These are phyloP conservation scores for Microtus montanus DNA, from an alignment of 2,113 vertebrate genomes.

Conservation along the genomic window DNA sequence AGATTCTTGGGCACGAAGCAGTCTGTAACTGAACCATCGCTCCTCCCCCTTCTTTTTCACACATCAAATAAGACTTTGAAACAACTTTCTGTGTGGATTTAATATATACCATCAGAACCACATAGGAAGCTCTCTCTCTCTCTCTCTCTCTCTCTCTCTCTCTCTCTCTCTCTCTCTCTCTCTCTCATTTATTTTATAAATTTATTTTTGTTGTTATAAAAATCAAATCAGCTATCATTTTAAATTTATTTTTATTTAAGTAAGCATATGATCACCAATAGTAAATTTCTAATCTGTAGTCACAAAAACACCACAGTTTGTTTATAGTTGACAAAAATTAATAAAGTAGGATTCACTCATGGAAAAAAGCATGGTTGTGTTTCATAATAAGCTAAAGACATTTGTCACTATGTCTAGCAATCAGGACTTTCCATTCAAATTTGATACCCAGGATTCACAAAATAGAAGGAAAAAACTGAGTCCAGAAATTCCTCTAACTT, in stretches of 20 bases:
- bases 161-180: no score
- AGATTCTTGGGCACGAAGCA: no score
- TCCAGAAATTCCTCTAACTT: background rate
- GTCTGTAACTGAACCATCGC: no score
- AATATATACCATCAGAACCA: no score
- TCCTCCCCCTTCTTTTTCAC: background rate
- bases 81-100: background rate
- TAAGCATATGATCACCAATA: background rate
- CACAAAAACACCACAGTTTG: background rate
- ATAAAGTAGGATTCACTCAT: background rate
- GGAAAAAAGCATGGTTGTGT: background rate
- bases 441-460: background rate
- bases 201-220: background rate
- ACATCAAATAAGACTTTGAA: background rate
- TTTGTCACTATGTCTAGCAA: no score
- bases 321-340: background rate
- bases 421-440: background rate
- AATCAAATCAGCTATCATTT: background rate
- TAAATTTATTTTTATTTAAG: background rate
- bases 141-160: no score
- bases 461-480: no score
- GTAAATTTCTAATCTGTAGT: background rate
- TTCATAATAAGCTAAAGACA: background rate
- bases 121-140: no score
- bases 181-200: no score